Evolutionary conservation across 2,113 vertebrate genomes (phyloP).

Genomic region (Prinia subflava): DNA sequence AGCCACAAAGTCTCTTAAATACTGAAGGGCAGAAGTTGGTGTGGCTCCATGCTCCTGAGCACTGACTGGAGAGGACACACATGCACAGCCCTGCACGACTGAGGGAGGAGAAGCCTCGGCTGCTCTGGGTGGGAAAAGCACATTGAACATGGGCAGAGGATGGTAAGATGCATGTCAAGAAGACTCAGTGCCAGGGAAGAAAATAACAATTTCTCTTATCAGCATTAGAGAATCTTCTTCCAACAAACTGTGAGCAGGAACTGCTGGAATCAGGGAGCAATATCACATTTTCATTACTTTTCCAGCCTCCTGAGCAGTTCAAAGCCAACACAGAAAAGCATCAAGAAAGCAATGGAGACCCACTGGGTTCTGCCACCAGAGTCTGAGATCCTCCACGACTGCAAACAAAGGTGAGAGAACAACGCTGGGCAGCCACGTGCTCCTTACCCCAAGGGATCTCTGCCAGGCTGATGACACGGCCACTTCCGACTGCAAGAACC

Average conservation of each 20-base stretch:
- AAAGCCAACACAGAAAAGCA: background rate
- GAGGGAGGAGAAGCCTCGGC: background rate
- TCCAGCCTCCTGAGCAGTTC: background rate
- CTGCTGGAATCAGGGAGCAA: background rate
- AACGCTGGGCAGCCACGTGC: accelerated
- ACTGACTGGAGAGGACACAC: background rate
- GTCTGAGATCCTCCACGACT: background rate
- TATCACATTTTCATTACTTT: background rate
- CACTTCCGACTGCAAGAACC: background rate
- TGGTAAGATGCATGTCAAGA: background rate
- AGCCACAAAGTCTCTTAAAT: background rate
- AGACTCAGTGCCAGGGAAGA: background rate
- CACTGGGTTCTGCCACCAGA: background rate
- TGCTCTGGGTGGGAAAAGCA: background rate
- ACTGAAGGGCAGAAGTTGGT: background rate
- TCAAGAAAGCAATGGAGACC: background rate
- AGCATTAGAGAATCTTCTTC: background rate
- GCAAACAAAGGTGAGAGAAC: background rate
- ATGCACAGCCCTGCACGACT: accelerated
- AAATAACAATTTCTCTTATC: background rate
- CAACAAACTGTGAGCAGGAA: accelerated
- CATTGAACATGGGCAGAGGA: background rate
- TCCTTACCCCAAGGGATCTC: background rate
- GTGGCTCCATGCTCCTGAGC: background rate
- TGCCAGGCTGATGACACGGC: background rate